Evolutionary conservation across 2,113 vertebrate species (phyloP), one percentile per base, ranked within the genome.

Genomic region (Gadus macrocephalus): DNA sequence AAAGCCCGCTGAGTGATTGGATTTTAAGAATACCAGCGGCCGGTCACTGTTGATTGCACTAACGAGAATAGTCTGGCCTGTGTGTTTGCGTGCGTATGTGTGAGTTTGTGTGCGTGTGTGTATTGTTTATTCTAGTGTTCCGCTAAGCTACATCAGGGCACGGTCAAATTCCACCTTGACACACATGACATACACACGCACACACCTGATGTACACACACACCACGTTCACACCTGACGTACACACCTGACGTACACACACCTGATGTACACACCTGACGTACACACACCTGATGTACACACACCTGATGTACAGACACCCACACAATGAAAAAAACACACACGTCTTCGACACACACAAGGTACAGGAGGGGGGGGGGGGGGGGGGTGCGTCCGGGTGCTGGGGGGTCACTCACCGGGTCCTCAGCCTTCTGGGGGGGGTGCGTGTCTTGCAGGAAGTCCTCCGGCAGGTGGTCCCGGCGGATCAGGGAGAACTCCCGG

Each of bases 401-500:
- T n/a, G n/a, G n/a, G n/a, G n/a, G n/a, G 2, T 49, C 42, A 49
- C 42, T 89, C 92, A 98, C 96, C 70, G 66, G 78, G 71, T 98
- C 96, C 81, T 98, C 96, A 73, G 91, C 91, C 87, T 93, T 97
- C 68, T 95, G 94, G 81, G 81, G 88, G 66, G 80, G 89, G 77
- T 91, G 79, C 82, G 85, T 82, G 77, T 96, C 95, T 19, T 91
- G 92, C 7, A 93, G 85, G 60, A 94, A 92, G 80, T 98, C 95
- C 42, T 98, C 96, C 0, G 93, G 90, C 35, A 95, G 92, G 71
- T 93, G 93, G 81, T 96, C 95, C 85, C 92, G 90, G 53, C 93
- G 92, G 85, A 95, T 95, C 78, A 98, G 81, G n/a, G 96, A 95
- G 89, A 94, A 98, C 85, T 98, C 96, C 74, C 94, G 90, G 68